Percentiles rank a stretch among this genome's conserved stretches.
Evolutionary conservation across 2,888 invertebrate genomes (phyloP).

Genomic region (Tenthredo livida): DNA sequence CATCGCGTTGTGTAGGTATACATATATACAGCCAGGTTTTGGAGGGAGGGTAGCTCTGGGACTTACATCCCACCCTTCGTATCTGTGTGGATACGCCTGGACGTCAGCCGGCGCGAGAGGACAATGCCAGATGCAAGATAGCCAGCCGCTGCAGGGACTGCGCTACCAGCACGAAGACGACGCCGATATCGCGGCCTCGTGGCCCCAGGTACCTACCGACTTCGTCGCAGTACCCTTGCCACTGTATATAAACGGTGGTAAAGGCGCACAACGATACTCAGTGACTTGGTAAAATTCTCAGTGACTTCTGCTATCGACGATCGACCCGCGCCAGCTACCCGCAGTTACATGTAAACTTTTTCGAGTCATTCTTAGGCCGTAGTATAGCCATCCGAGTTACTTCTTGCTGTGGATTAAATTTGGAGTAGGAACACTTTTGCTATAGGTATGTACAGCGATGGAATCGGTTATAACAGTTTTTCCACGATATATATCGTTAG

Average conservation of each 20-base stretch:
- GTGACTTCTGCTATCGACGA: slow-evolving; percentile 39
- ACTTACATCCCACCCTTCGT: slow-evolving; percentile 49
- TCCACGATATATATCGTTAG: neutral
- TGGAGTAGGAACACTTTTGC: neutral
- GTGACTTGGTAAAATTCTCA: slow-evolving; percentile 28
- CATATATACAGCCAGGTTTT: neutral
- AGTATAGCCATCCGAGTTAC: slow-evolving; percentile 4
- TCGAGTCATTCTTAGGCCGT: neutral
- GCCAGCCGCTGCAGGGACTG: slow-evolving; percentile 58
- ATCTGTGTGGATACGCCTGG: slow-evolving; percentile 59
- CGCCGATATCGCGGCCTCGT: slow-evolving; percentile 47
- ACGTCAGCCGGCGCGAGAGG: slow-evolving; percentile 75
- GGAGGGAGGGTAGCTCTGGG: slow-evolving; percentile 29
- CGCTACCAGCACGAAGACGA: slow-evolving; percentile 49
- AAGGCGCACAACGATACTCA: slow-evolving; percentile 5
- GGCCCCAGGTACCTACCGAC: slow-evolving; percentile 29
- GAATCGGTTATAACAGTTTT: neutral
- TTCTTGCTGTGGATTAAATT: neutral
- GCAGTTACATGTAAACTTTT: slow-evolving; percentile 13
- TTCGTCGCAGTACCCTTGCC: slow-evolving; percentile 22
- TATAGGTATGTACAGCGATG: neutral
- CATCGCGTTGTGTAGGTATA: slow-evolving; percentile 6
- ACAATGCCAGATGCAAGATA: slow-evolving; percentile 77
- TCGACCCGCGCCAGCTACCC: slow-evolving; percentile 41
- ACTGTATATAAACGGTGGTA: slow-evolving; percentile 38